Base-by-base conservation (phyloP, 2,797 vertebrate genomes). In the Melopsittacus undulatus region DNA sequence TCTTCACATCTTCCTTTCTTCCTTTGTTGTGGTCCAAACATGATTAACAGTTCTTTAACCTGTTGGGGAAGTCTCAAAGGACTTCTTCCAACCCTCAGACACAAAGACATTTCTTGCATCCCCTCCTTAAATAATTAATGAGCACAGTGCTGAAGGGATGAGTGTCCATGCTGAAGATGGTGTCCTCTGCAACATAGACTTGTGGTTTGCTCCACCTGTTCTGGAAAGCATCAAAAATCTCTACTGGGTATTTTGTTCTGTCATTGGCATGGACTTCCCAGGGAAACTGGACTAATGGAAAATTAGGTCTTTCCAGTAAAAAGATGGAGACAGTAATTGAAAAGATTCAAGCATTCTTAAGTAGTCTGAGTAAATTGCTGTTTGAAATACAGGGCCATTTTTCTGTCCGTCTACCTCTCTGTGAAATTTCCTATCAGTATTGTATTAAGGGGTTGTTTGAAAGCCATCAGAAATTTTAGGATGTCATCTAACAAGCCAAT, bases 151-250 rank as follows among this genome's bases (percentile, higher is more conserved):
- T 54, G 46, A 12, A 74, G 29, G 38, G 26, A 21, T 49, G 17
- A 10, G 5, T 49, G 17, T 30, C 30, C 14, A 1, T 22, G 22
- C 48, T 32, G 46, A 78, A 83, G 24, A 18, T 56, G n/a, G 14
- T 57, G 36, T 24, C 18, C 29, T 70, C n/a, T 83, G 51, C 38
- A 14, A 9, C 11, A 7, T 59, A 36, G 18, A 22, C 38, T 43
- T 1, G 1, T n/a, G 12, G 17, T 42, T 20, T 1, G 1, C 30
- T 79, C 11, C 11, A 36, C 22, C 7, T 54, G 15, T 23, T 49
- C 38, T 43, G 23, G 27, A 62, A 68, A 87, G 38, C 29, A 49
- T 67, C 43, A 69, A n/a, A 72, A 80, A 26, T 19, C 32, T 80
- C 46, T 57, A 3, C 13, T 15, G n/a, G n/a, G 29, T 83, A 24